Base-by-base conservation (phyloP, 2,113 vertebrate species). In the Dicaeum eximium region DNA sequence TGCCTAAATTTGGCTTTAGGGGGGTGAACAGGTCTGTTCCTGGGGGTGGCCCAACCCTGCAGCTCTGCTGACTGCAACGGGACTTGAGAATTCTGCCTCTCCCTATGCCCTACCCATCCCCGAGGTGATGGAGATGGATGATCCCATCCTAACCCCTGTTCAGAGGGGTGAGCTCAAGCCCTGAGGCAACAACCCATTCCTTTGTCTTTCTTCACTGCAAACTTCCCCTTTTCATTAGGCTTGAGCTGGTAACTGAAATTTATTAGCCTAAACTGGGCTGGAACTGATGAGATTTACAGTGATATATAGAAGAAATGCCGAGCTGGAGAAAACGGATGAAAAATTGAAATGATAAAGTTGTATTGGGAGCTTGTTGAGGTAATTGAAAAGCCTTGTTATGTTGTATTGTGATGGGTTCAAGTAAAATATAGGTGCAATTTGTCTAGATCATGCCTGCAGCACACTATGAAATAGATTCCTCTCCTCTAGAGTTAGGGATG, bases 331-430 rank as follows among this genome's bases (percentile, higher is more conserved):
- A 96, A 97, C 27, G 37, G 89, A 96, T 97, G 97, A 98, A 98
- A 98, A 98, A 97, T 91, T 93, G 97, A 97, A 97, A 98, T 97
- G 72, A 97, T 98, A 90, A 97, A 97, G 92, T 92, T 91, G 91
- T 92, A 81, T 85, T 94, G 94, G 95, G 91, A 86, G 93, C 96
- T 97, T 95, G 95, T 98, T 92, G 93, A 97, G 81, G 96, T 98
- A 97, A 98, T 97, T 98, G 97, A 97, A 97, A 97, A 92, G 92
- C 93, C 96, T 97, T 96, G 92, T 86, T 97, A 91, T 88, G 88
- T 93, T 93, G 78, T 89, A 74, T 94, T 96, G 86, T 97, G 97
- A 97, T 92, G 92, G 95, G 90, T 94, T 95, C 92, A 94, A 96
- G 97, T 96, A 97, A 98, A 97, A 97, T 96, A 97, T 82, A 93